Base-by-base conservation (phyloP, 2,888 invertebrate genomes). In the Philereme vetulata region DNA sequence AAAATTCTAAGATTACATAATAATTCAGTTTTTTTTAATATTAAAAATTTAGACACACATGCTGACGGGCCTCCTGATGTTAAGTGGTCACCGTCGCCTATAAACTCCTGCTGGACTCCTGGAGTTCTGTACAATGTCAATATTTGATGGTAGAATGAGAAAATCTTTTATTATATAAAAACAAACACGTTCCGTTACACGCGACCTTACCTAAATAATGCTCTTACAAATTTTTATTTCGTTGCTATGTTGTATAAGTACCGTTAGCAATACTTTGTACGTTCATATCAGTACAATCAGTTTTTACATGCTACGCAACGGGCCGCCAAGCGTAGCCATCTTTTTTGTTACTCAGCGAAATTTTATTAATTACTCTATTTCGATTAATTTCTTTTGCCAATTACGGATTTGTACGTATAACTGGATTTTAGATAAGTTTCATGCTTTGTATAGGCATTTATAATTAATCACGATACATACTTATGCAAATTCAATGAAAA, bases 281-380 rank as follows among this genome's bases (percentile, higher is more conserved):
- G 57, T 64, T 64, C 66, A 64, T 76, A 80, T 80, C 80, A 73
- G 76, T 65, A 42, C 56, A 69, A 76, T 76, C 77, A 68, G 59
- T 65, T 59, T 71, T 70, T 77, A 73, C 74, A 72, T 36, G 51
- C 38, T 35, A 62, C 62, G 62, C 58, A 62, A 62, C 36, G 35
- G 4, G 61, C 66, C 67, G 70, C 66, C 36, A 47, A 76, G 68
- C 77, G 76, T 74, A 62, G 61, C 66, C 8, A 42, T 46, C 32
- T 61, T 58, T 62, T 62, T 62, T 65, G 66, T 73, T 70, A 73
- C 67, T 71, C 71, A 67, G 79, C 78, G 76, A 80, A 80, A 78
- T 80, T 79, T 75, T 78, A 82, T 81, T 82, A 83, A 84, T 81
- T 74, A 79, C 81, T 81, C 75, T 73, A 82, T 83, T 82, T 78